Evolutionary conservation across 2,797 vertebrate species (phyloP).

Genomic region (Falco naumanni): DNA sequence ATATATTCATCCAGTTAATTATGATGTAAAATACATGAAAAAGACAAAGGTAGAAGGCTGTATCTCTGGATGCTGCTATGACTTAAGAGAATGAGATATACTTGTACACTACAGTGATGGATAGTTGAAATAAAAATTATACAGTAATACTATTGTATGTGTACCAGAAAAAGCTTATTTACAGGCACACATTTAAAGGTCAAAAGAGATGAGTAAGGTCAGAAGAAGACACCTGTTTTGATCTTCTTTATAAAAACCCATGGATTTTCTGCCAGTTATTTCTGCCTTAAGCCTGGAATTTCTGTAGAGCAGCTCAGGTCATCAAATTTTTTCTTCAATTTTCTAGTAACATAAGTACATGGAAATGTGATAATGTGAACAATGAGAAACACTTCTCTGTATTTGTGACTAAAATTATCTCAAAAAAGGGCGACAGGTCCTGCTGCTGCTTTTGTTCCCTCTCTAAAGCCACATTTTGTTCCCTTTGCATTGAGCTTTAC

Average conservation of each 20-base stretch:
- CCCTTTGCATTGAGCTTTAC: background rate
- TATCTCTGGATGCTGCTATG: background rate
- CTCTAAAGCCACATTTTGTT: background rate
- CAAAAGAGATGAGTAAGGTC: background rate
- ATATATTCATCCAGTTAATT: background rate
- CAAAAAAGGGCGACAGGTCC: background rate
- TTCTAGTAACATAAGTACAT: background rate
- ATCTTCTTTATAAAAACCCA: background rate
- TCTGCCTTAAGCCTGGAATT: conserved; percentile 1
- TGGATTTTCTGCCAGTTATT: background rate
- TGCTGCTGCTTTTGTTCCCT: background rate
- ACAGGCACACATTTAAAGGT: background rate
- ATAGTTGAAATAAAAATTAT: background rate
- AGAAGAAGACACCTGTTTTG: conserved; percentile 6
- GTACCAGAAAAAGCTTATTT: background rate
- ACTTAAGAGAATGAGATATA: background rate
- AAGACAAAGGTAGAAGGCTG: background rate
- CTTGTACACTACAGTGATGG: background rate
- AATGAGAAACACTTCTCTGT: background rate
- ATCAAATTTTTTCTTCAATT: background rate
- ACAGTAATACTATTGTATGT: background rate
- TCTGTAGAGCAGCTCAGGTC: background rate
- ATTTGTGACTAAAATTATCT: background rate
- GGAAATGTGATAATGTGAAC: background rate
- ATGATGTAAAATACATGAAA: background rate